phyloP scores from a whole-genome alignment of 2,113 vertebrate species.

The Chloebia gouldiae region DNA sequence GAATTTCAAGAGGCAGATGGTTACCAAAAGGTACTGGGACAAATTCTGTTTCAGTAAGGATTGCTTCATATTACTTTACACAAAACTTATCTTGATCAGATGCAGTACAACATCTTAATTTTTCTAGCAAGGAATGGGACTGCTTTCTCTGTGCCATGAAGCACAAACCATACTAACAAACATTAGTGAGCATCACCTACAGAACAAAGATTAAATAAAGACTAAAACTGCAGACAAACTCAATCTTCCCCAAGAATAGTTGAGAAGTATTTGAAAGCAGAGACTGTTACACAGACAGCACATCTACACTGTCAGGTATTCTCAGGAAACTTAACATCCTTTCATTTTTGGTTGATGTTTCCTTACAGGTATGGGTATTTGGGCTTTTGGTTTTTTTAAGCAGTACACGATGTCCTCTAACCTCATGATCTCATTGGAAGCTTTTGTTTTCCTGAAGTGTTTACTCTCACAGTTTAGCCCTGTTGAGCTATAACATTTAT shows the following conservation, averaged over 20 bases:
- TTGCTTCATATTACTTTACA: neutral
- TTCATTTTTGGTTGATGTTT: neutral
- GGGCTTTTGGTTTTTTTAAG: rapidly evolving
- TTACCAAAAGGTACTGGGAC: neutral
- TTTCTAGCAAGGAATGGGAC: neutral
- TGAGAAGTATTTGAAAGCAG: neutral
- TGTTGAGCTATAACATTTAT: neutral
- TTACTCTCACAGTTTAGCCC: neutral
- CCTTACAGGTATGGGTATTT: neutral
- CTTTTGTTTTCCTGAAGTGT: neutral
- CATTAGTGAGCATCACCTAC: neutral
- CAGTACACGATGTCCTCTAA: neutral
- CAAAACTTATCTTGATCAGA: neutral
- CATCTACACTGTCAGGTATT: neutral
- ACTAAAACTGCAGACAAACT: neutral
- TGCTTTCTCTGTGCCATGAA: neutral
- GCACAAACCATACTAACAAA: neutral
- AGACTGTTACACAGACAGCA: neutral
- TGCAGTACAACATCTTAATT: neutral
- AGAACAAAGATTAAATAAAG: neutral
- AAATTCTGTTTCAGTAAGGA: neutral
- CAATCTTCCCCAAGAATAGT: neutral
- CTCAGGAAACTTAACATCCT: neutral
- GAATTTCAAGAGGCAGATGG: neutral
- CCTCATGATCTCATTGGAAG: neutral